Evolutionary conservation across 2,888 invertebrate genomes (phyloP).

Genomic region (Xestoiulus laeticollis): DNA sequence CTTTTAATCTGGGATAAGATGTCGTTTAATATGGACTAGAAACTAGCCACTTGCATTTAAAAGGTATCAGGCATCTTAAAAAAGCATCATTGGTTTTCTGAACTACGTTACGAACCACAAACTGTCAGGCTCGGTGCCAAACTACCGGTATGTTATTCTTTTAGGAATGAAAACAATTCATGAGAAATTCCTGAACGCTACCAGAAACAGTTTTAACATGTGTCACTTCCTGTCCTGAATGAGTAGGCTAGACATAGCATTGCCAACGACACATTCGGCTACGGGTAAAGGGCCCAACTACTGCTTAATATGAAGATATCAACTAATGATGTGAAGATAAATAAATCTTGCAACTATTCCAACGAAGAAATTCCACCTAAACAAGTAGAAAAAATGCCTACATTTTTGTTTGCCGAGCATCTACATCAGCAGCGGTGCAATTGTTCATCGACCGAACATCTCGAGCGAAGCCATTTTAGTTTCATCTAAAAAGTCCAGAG

Average conservation of each 20-base stretch:
- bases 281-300: neutral
- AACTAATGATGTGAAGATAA: no score
- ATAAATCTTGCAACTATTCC: no score
- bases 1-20: no score
- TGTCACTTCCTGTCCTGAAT: neutral
- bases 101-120: neutral
- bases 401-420: neutral
- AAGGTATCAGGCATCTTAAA: neutral
- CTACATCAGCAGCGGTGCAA: neutral
- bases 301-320: no score
- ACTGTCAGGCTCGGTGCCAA: constrained; percentile 2
- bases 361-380: neutral
- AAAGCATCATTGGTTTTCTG: neutral
- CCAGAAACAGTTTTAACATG: neutral
- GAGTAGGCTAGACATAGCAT: neutral
- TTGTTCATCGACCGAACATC: neutral
- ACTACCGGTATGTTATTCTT: neutral
- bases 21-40: no score
- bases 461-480: neutral
- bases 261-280: neutral
- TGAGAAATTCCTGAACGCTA: neutral
- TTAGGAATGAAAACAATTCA: neutral
- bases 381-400: neutral
- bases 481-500: neutral
- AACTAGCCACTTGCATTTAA: no score